Conservation (phyloP, 2,797 vertebrate species). For the Danio kyathit region DNA sequence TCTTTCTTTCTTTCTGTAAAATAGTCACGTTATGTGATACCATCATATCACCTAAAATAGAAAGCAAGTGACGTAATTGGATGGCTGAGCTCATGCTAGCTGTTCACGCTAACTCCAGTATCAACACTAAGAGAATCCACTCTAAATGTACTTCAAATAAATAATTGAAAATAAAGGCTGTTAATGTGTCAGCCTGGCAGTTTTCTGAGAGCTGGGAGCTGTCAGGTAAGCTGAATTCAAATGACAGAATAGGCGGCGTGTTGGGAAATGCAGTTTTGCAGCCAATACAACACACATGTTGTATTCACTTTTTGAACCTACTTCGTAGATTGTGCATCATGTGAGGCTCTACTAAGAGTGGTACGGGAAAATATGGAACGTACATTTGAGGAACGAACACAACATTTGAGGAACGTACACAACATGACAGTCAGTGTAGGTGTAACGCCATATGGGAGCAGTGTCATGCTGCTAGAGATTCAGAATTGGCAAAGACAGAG, state of each 20-base stretch:
- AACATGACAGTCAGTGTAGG: slow-evolving; percentile 23
- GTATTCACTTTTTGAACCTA: not conserved
- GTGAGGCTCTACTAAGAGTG: not conserved
- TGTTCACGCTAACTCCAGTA: slow-evolving; percentile 69
- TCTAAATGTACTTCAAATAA: slow-evolving; percentile 73
- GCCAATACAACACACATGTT: not conserved
- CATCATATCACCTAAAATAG: not conserved
- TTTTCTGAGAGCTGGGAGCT: slow-evolving; percentile 60
- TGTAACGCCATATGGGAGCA: slow-evolving; percentile 27
- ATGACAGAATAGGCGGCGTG: slow-evolving; percentile 6
- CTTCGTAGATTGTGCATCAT: too few species aligned
- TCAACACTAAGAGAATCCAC: slow-evolving; percentile 47
- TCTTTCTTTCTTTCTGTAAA: too few species aligned
- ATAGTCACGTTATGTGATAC: not conserved
- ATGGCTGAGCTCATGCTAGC: slow-evolving; percentile 70
- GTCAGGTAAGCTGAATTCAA: slow-evolving; percentile 59
- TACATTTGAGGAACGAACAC: slow-evolving; percentile 20
- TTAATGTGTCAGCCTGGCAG: slow-evolving; percentile 72
- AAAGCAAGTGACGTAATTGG: slow-evolving; percentile 41
- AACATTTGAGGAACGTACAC: slow-evolving; percentile 9
- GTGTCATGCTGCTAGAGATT: not conserved
- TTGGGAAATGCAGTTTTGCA: not conserved
- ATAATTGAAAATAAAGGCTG: slow-evolving; percentile 78
- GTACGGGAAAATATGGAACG: not conserved
- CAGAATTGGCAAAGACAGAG: slow-evolving; percentile 3